phyloP scores from a whole-genome alignment of 2,888 invertebrate genomes.

The Cordylochernes scorpioides region DNA sequence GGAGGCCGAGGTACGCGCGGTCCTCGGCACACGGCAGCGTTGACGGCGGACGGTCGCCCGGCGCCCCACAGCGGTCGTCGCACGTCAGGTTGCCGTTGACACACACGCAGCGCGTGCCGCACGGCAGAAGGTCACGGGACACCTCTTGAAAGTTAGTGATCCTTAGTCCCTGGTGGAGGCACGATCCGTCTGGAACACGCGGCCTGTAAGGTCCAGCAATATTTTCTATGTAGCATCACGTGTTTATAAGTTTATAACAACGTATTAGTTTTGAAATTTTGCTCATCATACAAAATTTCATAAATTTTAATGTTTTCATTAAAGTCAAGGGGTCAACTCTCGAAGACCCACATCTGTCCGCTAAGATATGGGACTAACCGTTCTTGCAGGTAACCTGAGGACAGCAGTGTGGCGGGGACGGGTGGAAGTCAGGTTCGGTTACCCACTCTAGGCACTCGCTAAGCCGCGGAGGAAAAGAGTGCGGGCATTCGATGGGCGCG shows the following conservation, averaged over 20 bases:
- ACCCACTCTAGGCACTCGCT: constrained; percentile 56
- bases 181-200: constrained; percentile 55
- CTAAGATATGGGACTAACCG: too few relatives aligned
- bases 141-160: constrained; percentile 55
- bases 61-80: constrained; percentile 47
- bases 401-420: constrained; percentile 17
- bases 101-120: constrained; percentile 58
- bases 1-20: constrained; percentile 34
- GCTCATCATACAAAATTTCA: too few relatives aligned
- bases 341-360: too few relatives aligned
- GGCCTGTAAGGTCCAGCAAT: too few relatives aligned
- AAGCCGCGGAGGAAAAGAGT: constrained; percentile 40
- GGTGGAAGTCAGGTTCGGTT: constrained; percentile 31
- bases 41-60: constrained; percentile 45
- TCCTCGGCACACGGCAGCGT: constrained; percentile 39
- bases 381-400: constrained; percentile 15
- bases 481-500: constrained; percentile 50
- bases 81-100: constrained; percentile 64
- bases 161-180: constrained; percentile 36
- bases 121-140: constrained; percentile 41
- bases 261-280: too few relatives aligned
- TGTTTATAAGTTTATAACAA: too few relatives aligned
- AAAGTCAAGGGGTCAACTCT: too few relatives aligned
- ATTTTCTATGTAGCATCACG: too few relatives aligned
- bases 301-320: too few relatives aligned